Percentiles rank a stretch among this genome's conserved stretches.
phyloP scores from a whole-genome alignment of 2,113 vertebrate species.

The Patagioenas fasciata region DNA sequence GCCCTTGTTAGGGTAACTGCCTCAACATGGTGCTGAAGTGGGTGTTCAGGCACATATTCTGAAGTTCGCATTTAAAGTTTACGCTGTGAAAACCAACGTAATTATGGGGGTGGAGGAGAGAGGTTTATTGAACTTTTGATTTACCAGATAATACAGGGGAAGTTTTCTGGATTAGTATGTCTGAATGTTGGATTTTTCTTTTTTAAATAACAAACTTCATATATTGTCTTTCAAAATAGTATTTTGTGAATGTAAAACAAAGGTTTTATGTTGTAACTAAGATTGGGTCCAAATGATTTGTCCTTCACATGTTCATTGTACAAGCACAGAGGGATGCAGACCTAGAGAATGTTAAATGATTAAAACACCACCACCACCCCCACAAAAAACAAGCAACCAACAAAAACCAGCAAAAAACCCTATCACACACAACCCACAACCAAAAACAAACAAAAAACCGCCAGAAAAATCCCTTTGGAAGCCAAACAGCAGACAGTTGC shows the following conservation, averaged over 20 bases:
- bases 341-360: neutral
- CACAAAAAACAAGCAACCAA: neutral
- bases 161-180: neutral
- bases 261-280: neutral
- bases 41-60: neutral
- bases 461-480: neutral
- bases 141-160: no score
- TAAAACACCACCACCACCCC: no score
- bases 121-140: neutral
- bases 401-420: neutral
- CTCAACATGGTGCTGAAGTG: rapidly evolving
- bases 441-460: no score
- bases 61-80: neutral
- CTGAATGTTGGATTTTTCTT: neutral
- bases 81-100: neutral
- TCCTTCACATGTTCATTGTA: neutral
- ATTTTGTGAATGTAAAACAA: neutral
- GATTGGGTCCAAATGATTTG: neutral
- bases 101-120: rapidly evolving
- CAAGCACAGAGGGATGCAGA: neutral
- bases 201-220: neutral
- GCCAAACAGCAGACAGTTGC: neutral
- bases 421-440: no score
- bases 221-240: neutral
- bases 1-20: neutral